Percentiles rank a stretch among this genome's conserved stretches.
Conservation (phyloP, 2,888 invertebrate genomes). For the Nomada fabriciana region DNA sequence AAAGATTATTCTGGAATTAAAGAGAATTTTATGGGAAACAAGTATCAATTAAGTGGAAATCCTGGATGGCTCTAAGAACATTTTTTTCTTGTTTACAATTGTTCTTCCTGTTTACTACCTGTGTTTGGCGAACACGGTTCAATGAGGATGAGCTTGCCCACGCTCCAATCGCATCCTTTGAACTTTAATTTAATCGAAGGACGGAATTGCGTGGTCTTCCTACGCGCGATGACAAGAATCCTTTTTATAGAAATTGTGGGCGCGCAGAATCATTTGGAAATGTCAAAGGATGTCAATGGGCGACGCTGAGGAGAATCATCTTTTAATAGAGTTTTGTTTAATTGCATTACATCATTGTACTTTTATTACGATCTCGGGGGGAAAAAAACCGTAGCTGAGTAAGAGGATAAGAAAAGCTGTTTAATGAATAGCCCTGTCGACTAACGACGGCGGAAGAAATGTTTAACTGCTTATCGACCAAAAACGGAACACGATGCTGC, state of each 20-base stretch:
- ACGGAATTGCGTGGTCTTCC: neutral
- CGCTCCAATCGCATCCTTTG: conserved; percentile 22
- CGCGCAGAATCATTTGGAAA: conserved; percentile 23
- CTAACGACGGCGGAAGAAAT: neutral
- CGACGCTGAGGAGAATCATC: too few relatives aligned
- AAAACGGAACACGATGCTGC: neutral
- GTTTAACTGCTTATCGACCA: neutral
- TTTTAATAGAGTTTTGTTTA: too few relatives aligned
- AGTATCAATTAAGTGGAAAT: too few relatives aligned
- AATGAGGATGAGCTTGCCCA: neutral
- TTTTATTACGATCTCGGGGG: too few relatives aligned
- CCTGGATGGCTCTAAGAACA: too few relatives aligned
- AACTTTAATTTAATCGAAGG: conserved; percentile 23
- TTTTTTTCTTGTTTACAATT: neutral
- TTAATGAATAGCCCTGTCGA: conserved; percentile 2
- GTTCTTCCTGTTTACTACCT: neutral
- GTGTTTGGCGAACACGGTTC: neutral
- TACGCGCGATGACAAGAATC: neutral
- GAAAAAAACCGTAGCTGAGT: too few relatives aligned
- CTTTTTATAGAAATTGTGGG: conserved; percentile 6
- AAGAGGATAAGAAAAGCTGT: neutral
- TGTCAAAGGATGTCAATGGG: conserved; percentile 22
- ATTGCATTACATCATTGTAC: too few relatives aligned
- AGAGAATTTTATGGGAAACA: too few relatives aligned
- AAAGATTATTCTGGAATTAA: too few relatives aligned